These are phyloP conservation scores for Aphis craccivora DNA, from an alignment of 1,140 invertebrate genomes.

Conservation along the genomic window DNA sequence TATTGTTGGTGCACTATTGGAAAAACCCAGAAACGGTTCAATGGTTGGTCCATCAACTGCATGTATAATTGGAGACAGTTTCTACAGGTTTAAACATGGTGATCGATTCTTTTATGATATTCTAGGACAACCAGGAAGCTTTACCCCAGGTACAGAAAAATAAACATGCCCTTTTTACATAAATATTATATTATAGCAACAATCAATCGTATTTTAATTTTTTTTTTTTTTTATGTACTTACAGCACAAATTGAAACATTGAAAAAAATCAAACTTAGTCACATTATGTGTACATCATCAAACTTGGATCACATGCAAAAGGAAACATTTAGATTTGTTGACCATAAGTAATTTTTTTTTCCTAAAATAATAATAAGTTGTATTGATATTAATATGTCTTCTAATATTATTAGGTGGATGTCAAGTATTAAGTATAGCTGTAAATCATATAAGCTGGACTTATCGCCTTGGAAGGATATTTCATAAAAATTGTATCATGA, in stretches of 20 bases:
- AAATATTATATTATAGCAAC: not conserved
- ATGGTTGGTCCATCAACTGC: constrained; percentile 89
- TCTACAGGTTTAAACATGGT: constrained; percentile 80
- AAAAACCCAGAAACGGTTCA: constrained; percentile 78
- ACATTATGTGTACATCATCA: constrained; percentile 27
- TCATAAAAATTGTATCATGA: not conserved
- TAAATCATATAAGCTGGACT: not conserved
- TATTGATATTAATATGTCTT: not conserved
- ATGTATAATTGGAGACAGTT: constrained; percentile 88
- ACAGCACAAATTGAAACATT: constrained; percentile 21
- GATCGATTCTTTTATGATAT: constrained; percentile 87
- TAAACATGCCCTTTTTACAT: not conserved
- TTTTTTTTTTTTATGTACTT: not conserved
- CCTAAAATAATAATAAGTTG: too few relatives aligned
- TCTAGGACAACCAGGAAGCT: constrained; percentile 70
- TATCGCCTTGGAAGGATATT: constrained; percentile 24
- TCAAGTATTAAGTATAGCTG: constrained; percentile 6
- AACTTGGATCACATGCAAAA: constrained; percentile 20
- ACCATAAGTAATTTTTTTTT: constrained; percentile 26
- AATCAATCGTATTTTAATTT: not conserved
- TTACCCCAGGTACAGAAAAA: constrained; percentile 72
- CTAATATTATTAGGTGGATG: constrained; percentile 8
- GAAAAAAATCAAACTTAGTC: constrained; percentile 27
- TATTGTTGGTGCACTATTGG: constrained; percentile 90
- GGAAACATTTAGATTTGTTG: constrained; percentile 23